A percentile compares a stretch with the other conserved stretches of the same genome.
Evolutionary conservation across 1,140 invertebrate species (phyloP).

Genomic region (Drosophila pseudoobscura): DNA sequence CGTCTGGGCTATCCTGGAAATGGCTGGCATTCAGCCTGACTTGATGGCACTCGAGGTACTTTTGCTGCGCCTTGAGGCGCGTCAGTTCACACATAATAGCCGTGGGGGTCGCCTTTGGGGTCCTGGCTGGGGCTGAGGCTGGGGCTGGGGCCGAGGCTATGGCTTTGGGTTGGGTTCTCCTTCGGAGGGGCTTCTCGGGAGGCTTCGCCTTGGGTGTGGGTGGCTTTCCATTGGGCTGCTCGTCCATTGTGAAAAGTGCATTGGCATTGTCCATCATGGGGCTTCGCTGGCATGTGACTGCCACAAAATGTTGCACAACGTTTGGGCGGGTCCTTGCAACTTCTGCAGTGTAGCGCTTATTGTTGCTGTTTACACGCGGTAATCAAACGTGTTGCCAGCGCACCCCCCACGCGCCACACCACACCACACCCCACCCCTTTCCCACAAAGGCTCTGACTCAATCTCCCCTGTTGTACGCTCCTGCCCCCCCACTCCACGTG

Average conservation of each 20-base stretch:
- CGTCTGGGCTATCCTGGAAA: constrained; percentile 30
- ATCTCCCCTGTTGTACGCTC: too few species aligned
- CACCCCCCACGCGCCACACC: constrained; percentile 10
- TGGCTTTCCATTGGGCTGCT: constrained; percentile 3
- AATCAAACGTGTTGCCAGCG: constrained; percentile 78
- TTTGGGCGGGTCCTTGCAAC: constrained; percentile 59
- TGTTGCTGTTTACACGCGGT: constrained; percentile 76
- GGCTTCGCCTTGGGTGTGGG: constrained; percentile 18
- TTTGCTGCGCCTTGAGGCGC: constrained; percentile 77
- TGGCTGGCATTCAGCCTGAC: constrained; percentile 65
- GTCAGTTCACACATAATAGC: constrained; percentile 73
- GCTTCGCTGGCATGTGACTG: constrained; percentile 56
- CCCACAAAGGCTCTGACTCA: too few species aligned
- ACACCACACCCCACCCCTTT: background rate
- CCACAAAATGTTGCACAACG: constrained; percentile 54
- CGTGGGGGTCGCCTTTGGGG: constrained; percentile 54
- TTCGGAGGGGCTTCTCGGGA: constrained; percentile 48
- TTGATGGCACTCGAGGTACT: constrained; percentile 82
- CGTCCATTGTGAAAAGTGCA: background rate
- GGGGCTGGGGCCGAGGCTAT: background rate
- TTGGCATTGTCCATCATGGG: constrained; percentile 26
- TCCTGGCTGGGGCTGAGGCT: background rate
- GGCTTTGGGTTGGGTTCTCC: constrained; percentile 20
- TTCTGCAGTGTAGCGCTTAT: constrained; percentile 39
- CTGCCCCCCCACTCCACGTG: constrained; percentile 26